Evolutionary conservation across 2,888 invertebrate genomes (phyloP).

Genomic region (Hoplodrina ambigua): DNA sequence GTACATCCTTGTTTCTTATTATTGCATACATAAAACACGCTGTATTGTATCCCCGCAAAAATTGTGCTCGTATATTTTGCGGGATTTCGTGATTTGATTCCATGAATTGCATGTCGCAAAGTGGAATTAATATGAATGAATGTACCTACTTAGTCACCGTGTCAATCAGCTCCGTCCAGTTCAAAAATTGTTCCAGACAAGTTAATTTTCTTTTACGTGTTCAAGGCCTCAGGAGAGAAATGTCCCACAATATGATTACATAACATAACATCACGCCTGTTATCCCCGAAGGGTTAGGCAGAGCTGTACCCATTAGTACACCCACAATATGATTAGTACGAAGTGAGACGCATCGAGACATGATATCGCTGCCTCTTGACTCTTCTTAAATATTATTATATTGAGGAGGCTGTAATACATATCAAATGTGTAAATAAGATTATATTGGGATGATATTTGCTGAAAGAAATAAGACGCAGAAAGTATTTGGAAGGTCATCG

Average conservation of each 20-base stretch:
- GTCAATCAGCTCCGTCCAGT: neutral
- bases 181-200: neutral
- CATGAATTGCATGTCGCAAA: neutral
- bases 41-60: neutral
- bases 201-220: neutral
- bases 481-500: constrained; percentile 1
- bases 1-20: neutral
- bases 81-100: neutral
- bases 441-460: constrained; percentile 3
- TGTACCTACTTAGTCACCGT: neutral
- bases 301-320: too few species aligned
- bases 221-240: neutral
- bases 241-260: constrained; percentile 5
- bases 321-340: neutral
- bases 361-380: constrained; percentile 1
- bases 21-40: neutral
- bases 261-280: too few species aligned
- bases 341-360: neutral
- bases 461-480: constrained; percentile 15
- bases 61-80: neutral
- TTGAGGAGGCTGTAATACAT: neutral
- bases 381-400: constrained; percentile 1
- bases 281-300: too few species aligned
- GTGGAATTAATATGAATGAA: neutral
- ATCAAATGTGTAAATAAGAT: constrained; percentile 23